These are phyloP conservation scores for Sitta europaea DNA, from an alignment of 2,113 vertebrate genomes.

Conservation along the genomic window DNA sequence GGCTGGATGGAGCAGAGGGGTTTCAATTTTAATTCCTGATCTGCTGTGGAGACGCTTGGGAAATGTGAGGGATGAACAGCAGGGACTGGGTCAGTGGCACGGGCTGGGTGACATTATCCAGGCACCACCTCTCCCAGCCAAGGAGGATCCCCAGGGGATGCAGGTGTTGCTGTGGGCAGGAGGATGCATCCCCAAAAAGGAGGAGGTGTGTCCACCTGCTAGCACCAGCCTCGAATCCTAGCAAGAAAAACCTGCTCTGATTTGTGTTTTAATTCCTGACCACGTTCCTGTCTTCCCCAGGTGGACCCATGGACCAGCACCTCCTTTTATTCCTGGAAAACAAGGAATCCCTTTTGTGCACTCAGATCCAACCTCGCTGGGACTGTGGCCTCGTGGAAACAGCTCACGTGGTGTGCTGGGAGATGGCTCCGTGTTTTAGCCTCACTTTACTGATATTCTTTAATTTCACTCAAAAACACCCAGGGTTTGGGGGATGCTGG, in stretches of 20 bases:
- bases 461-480: neutral
- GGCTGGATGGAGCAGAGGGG: rapidly evolving
- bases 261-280: neutral
- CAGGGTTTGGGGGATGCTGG: neutral
- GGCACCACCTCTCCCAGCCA: neutral
- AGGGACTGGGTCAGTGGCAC: rapidly evolving
- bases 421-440: neutral
- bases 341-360: neutral
- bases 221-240: rapidly evolving
- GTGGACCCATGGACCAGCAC: neutral
- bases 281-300: neutral
- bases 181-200: neutral
- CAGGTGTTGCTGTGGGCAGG: neutral
- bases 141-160: rapidly evolving
- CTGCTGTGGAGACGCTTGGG: rapidly evolving
- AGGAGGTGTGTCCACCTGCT: neutral
- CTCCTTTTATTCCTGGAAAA: neutral
- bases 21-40: rapidly evolving
- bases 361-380: neutral
- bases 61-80: rapidly evolving
- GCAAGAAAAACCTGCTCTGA: neutral
- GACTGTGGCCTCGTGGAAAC: neutral
- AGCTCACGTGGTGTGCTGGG: no score
- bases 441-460: neutral
- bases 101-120: rapidly evolving